phyloP scores from a whole-genome alignment of 1,140 invertebrate genomes.

The Brachionus plicatilis region DNA sequence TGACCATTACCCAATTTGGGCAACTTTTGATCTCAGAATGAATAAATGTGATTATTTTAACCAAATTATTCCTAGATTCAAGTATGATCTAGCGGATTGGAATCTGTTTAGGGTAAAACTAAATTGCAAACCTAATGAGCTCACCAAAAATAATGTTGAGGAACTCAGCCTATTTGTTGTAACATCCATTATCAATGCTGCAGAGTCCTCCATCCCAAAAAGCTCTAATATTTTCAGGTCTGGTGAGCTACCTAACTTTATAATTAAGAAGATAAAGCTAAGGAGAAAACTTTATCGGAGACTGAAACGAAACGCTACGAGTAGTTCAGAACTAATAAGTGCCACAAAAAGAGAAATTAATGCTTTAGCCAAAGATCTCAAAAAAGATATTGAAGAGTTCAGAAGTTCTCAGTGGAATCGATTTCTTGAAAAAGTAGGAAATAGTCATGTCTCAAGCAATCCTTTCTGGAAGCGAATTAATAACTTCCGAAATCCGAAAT shows the following conservation, averaged over 20 bases:
- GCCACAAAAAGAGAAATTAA: too few species aligned
- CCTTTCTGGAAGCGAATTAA: too few species aligned
- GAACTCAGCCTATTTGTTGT: not conserved
- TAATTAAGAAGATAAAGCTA: not conserved
- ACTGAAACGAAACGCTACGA: too few species aligned
- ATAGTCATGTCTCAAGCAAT: too few species aligned
- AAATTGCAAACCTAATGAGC: not conserved
- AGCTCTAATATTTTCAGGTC: not conserved
- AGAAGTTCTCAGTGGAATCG: too few species aligned
- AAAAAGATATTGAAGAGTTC: too few species aligned
- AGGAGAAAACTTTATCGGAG: too few species aligned
- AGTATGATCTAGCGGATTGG: not conserved
- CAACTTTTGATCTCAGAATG: not conserved
- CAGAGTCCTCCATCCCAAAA: not conserved
- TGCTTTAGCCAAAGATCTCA: too few species aligned
- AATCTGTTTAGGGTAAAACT: not conserved
- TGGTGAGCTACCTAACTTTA: not conserved
- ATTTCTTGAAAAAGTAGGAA: too few species aligned
- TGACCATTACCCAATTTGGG: not conserved
- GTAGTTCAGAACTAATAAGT: too few species aligned
- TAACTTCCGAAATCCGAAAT: too few species aligned
- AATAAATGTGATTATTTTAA: not conserved
- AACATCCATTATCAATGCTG: not conserved
- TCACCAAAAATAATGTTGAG: not conserved
- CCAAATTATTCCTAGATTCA: not conserved